Percentiles rank a stretch among this genome's conserved stretches.
These are phyloP conservation scores for Apodemia hepburni DNA, from an alignment of 2,888 invertebrate species.

Conservation along the genomic window DNA sequence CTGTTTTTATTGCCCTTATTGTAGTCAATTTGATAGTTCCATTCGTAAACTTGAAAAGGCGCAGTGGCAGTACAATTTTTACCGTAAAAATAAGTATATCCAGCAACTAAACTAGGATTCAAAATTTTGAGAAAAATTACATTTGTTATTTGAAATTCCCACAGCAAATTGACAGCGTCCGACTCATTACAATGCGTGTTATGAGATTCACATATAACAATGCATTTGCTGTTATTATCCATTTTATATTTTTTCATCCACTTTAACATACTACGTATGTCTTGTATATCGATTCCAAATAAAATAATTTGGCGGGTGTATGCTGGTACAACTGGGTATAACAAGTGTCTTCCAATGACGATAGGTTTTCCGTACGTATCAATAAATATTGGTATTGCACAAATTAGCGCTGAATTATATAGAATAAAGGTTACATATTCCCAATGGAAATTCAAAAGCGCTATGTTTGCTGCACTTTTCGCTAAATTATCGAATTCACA, in stretches of 20 bases:
- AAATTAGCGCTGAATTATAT: slow-evolving; percentile 40
- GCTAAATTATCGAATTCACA: slow-evolving; percentile 40
- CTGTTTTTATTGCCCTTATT: background rate
- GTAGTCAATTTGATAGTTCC: slow-evolving; percentile 23
- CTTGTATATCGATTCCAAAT: slow-evolving; percentile 42
- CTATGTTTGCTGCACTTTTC: slow-evolving; percentile 48
- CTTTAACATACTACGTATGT: slow-evolving; percentile 41
- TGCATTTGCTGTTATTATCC: slow-evolving; percentile 54
- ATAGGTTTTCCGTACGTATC: slow-evolving; percentile 44
- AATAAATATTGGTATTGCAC: slow-evolving; percentile 41
- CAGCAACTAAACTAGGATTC: slow-evolving; percentile 34
- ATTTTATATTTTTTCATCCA: slow-evolving; percentile 44
- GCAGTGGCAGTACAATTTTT: slow-evolving; percentile 43
- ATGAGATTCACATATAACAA: slow-evolving; percentile 52
- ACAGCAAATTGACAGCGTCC: slow-evolving; percentile 44
- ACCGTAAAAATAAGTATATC: slow-evolving; percentile 49
- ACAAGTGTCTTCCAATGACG: slow-evolving; percentile 41
- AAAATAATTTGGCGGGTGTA: slow-evolving; percentile 48
- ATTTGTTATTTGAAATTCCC: slow-evolving; percentile 53
- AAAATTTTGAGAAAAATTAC: slow-evolving; percentile 47
- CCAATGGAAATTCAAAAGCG: slow-evolving; percentile 52
- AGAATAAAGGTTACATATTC: slow-evolving; percentile 50
- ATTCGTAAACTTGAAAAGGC: slow-evolving; percentile 40
- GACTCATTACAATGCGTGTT: slow-evolving; percentile 47
- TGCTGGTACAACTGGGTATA: slow-evolving; percentile 36